Base-by-base conservation (phyloP, 2,113 vertebrate genomes). In the Vulpes lagopus region DNA sequence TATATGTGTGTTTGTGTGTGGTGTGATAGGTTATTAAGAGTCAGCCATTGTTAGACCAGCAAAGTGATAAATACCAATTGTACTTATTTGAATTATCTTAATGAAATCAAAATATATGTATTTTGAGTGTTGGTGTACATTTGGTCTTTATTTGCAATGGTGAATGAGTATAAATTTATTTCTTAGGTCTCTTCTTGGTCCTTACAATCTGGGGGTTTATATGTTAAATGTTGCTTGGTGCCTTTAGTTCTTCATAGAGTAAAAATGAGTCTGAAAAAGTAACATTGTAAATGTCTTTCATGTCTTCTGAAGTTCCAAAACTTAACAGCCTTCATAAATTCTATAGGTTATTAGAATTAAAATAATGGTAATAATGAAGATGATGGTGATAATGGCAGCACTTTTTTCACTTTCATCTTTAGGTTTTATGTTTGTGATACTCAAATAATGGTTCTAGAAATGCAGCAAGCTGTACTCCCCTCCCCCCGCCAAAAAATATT, bases 261-360 rank as follows among this genome's bases (percentile, higher is more conserved):
- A 83, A 84, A 23, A 80, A 90, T 73, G 25, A 92, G n/a, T 55
- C 82, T 82, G 38, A 65, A 92, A 96, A 86, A 59, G 12, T 60
- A 96, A 25, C 3, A 53, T 76, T 65, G 5, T 3, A 32, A 11
- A 38, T 81, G 7, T 32, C 0, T 80, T 95, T 97, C 27, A 81
- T 57, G 89, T 91, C 81, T 64, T 53, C 17, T 6, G 57, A 6
- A 67, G 0, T 91, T 92, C 76, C 35, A 91, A 89, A 96, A 78
- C 4, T 74, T 74, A 92, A 88, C 19, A 95, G 9, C 53, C 74
- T 8, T 88, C 9, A 62, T 6, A 80, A 43, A 35, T 30, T n/a
- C n/a, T 22, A 65, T 27, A 35, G 20, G 12, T 93, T 64, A 79
- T 83, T 65, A 89, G 25, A 94, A 79, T 88, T 65, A 88, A 53